phyloP scores from a whole-genome alignment of 1,140 invertebrate species.

The Nasonia giraulti region DNA sequence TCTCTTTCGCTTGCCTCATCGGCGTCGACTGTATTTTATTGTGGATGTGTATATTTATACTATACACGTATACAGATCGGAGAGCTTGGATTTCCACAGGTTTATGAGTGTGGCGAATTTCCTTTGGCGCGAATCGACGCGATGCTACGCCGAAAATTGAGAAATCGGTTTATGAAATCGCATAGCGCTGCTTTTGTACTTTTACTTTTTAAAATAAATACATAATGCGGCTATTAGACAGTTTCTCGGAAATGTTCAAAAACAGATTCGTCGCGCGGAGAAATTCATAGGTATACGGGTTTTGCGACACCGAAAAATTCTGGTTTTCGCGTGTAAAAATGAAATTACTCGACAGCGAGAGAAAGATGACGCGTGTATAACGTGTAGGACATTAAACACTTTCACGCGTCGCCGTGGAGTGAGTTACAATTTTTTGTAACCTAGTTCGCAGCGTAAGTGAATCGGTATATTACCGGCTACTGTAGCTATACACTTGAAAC shows the following conservation, averaged over 20 bases:
- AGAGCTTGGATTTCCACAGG: neutral
- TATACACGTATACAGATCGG: neutral
- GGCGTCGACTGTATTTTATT: no score
- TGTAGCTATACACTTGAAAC: no score
- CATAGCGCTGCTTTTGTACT: no score
- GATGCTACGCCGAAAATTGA: no score
- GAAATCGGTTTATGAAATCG: no score
- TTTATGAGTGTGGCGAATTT: no score
- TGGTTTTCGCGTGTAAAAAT: neutral
- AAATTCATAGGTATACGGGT: neutral
- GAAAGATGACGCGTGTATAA: neutral
- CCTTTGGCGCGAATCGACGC: no score
- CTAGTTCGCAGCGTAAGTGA: neutral
- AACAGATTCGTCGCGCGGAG: no score
- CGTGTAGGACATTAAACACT: neutral
- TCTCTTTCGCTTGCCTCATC: constrained; percentile 2
- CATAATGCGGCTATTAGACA: no score
- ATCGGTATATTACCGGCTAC: neutral
- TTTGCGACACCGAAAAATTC: neutral
- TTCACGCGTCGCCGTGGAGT: neutral
- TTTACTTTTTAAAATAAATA: no score
- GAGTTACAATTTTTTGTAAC: neutral
- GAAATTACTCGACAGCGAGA: neutral
- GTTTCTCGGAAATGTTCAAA: no score
- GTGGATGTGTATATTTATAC: neutral